These are phyloP conservation scores for Drosophila subsilvestris DNA, from an alignment of 2,888 invertebrate genomes.

Conservation along the genomic window DNA sequence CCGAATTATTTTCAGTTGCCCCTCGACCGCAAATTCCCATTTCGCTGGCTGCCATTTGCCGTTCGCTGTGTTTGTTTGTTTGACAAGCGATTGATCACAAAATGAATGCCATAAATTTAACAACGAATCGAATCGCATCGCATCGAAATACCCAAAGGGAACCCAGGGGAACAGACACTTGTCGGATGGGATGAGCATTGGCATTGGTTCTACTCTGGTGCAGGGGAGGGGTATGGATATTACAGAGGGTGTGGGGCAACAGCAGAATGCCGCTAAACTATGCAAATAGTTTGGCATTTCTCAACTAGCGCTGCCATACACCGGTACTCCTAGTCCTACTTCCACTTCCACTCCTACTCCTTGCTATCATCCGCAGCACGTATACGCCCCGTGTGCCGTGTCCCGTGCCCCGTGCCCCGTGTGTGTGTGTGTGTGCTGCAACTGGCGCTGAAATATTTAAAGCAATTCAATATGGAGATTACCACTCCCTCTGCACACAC, in stretches of 20 bases:
- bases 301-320: slow-evolving; percentile 15
- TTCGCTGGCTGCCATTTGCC: slow-evolving; percentile 46
- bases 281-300: slow-evolving; percentile 56
- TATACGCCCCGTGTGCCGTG: slow-evolving; percentile 56
- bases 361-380: slow-evolving; percentile 50
- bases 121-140: slow-evolving; percentile 21
- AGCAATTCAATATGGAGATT: slow-evolving; percentile 67
- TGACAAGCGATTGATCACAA: slow-evolving; percentile 71
- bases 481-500: slow-evolving; percentile 12
- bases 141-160: slow-evolving; percentile 16
- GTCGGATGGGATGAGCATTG: neutral
- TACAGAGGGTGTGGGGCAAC: neutral
- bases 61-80: slow-evolving; percentile 34
- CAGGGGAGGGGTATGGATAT: no score
- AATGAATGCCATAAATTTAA: slow-evolving; percentile 66
- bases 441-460: slow-evolving; percentile 57
- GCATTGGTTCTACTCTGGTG: neutral
- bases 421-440: slow-evolving; percentile 25
- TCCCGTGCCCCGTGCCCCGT: neutral
- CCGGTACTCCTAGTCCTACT: neutral
- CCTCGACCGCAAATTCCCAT: slow-evolving; percentile 66
- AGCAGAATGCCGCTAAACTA: slow-evolving; percentile 53
- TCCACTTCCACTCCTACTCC: neutral
- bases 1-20: slow-evolving; percentile 26
- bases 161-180: neutral